Evolutionary conservation across 2,113 vertebrate species (phyloP).

Genomic region (Phoenicopterus ruber): DNA sequence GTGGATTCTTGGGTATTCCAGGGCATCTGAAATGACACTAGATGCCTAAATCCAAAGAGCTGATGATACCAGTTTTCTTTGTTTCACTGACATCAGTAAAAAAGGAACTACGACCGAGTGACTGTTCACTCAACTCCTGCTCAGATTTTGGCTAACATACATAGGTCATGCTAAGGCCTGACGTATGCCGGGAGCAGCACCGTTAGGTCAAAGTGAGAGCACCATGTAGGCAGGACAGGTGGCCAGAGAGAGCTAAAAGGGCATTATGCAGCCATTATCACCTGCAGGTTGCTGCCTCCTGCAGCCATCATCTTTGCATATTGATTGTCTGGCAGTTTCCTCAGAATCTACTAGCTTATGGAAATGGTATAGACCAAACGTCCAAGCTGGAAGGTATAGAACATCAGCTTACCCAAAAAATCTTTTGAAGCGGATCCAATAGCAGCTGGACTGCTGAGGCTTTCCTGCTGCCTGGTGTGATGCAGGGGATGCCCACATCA

Average conservation of each 20-base stretch:
- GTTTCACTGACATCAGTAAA: neutral
- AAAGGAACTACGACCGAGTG: neutral
- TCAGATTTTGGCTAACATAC: neutral
- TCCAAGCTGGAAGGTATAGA: neutral
- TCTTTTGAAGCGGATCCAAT: rapidly evolving
- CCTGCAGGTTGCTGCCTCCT: neutral
- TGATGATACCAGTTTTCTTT: neutral
- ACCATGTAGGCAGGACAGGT: neutral
- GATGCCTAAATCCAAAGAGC: neutral
- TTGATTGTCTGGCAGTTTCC: neutral
- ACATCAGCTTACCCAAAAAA: neutral
- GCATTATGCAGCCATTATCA: neutral
- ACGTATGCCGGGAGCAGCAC: neutral
- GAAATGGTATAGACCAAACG: neutral
- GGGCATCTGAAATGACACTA: neutral
- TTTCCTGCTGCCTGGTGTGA: neutral
- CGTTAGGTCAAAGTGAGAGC: neutral
- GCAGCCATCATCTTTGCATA: neutral
- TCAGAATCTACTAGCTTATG: neutral
- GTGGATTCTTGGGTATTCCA: neutral
- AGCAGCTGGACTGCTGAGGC: neutral
- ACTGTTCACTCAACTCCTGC: neutral
- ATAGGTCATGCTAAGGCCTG: neutral
- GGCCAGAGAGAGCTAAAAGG: neutral
- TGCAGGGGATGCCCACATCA: rapidly evolving